Base-by-base conservation (phyloP, 2,113 vertebrate species). In the Callorhinus ursinus region DNA sequence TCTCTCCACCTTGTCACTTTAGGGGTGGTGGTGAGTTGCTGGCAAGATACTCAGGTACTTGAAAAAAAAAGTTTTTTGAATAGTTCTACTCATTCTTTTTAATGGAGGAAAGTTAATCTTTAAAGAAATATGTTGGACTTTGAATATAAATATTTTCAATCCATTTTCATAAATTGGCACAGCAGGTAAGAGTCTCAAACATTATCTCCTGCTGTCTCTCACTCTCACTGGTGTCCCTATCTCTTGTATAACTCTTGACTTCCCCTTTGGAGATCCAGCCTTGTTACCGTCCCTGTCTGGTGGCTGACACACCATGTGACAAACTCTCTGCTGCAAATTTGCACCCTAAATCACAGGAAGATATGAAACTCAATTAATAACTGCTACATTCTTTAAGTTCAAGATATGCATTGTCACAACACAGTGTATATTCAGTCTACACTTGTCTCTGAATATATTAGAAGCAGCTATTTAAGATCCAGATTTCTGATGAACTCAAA, bases 61-160 rank as follows among this genome's bases (percentile, higher is more conserved):
- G n/a, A 42, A 69, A 72, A 93, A 85, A 61, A 77, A 13, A 49
- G 33, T 6, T 39, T 63, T 88, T 94, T 51, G 3, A 90, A 57
- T 69, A 89, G 63, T 96, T 80, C 36, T 87, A 69, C 55, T 82
- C 49, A 84, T 81, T 89, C 61, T 42, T 93, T 92, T 93, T 86
- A 91, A 46, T 89, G 86, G 31, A 82, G 15, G 12, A 79, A 72
- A 87, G 22, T 55, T 87, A 88, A 84, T 92, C 76, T 97, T 95
- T 77, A 51, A 92, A 83, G 26, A 90, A 79, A 82, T 69, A 92
- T 77, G 53, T 84, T 89, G 14, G 16, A 49, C 57, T 94, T 94
- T 90, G 15, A 69, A 61, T 61, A 71, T 85, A 94, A 93, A 76
- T 93, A 94, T 90, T 96, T 92, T 93, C 55, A 92, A 84, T 59